Evolutionary conservation across 2,113 vertebrate genomes (phyloP).

Genomic region (Zingel zingel): DNA sequence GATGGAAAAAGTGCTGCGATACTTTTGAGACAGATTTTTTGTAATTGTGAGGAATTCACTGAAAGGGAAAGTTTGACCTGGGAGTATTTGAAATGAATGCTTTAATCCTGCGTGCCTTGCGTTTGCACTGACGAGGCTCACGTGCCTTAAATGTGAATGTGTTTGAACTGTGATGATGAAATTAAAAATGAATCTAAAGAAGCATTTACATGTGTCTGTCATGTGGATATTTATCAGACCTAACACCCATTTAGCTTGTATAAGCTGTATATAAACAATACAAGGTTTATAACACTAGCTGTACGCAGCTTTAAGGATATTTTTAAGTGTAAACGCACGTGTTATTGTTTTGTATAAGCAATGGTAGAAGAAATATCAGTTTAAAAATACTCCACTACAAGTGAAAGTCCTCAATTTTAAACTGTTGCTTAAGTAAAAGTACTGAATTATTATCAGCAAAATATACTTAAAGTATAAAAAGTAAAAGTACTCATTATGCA

Average conservation of each 20-base stretch:
- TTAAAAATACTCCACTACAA: too few relatives aligned
- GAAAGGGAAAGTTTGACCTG: constrained; percentile 48
- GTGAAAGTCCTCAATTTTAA: too few relatives aligned
- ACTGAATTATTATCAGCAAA: too few relatives aligned
- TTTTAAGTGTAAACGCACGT: not conserved
- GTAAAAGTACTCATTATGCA: too few relatives aligned
- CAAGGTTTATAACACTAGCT: not conserved
- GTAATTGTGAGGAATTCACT: constrained; percentile 20
- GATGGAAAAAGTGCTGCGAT: not conserved
- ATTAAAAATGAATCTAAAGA: constrained; percentile 36
- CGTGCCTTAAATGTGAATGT: constrained; percentile 74
- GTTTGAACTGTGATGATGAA: constrained; percentile 70
- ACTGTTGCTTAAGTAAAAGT: too few relatives aligned
- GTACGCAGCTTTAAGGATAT: not conserved
- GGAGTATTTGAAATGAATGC: not conserved
- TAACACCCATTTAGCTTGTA: not conserved
- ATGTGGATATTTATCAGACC: not conserved
- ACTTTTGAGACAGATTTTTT: constrained; percentile 8
- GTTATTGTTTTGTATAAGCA: too few relatives aligned
- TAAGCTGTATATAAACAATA: not conserved
- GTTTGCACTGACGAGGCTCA: constrained; percentile 58
- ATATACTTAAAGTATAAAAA: too few relatives aligned
- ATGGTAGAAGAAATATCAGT: too few relatives aligned
- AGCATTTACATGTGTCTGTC: constrained; percentile 12
- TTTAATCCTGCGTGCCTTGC: constrained; percentile 53